Conservation (phyloP, 2,797 vertebrate genomes). For the Eospalax fontanierii region DNA sequence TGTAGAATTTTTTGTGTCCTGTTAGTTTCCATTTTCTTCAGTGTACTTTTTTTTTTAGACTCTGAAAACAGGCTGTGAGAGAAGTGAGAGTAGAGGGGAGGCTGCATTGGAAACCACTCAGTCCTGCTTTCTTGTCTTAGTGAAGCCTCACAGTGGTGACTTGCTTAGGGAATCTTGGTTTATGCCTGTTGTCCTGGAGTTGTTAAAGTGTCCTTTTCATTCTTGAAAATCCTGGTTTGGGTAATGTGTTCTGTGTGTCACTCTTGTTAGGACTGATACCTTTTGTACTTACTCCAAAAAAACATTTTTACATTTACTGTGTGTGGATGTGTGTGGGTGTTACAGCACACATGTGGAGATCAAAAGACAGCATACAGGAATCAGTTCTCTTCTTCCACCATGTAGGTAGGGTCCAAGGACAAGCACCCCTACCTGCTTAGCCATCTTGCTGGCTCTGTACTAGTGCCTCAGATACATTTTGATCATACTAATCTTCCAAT, state of each 20-base stretch:
- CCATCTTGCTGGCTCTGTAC: background rate
- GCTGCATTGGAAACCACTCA: no score
- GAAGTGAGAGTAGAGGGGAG: background rate
- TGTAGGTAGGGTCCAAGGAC: no score
- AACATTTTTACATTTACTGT: background rate
- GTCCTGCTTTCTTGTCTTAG: background rate
- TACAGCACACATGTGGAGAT: background rate
- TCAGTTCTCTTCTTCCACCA: background rate
- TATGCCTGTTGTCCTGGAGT: background rate
- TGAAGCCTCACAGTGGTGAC: background rate
- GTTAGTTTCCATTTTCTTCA: background rate
- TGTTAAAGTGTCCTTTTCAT: background rate
- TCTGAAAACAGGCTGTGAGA: background rate
- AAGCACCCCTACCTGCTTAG: background rate
- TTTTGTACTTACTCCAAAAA: conserved; percentile 10
- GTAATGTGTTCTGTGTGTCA: background rate
- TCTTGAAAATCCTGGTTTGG: background rate
- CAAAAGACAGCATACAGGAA: background rate
- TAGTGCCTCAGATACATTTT: background rate
- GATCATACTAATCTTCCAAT: background rate
- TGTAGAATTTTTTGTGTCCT: background rate
- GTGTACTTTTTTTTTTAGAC: background rate
- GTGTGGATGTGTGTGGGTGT: background rate
- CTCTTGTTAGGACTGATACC: background rate
- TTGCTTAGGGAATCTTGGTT: background rate